phyloP scores from a whole-genome alignment of 2,113 vertebrate genomes.

The Equus przewalskii region DNA sequence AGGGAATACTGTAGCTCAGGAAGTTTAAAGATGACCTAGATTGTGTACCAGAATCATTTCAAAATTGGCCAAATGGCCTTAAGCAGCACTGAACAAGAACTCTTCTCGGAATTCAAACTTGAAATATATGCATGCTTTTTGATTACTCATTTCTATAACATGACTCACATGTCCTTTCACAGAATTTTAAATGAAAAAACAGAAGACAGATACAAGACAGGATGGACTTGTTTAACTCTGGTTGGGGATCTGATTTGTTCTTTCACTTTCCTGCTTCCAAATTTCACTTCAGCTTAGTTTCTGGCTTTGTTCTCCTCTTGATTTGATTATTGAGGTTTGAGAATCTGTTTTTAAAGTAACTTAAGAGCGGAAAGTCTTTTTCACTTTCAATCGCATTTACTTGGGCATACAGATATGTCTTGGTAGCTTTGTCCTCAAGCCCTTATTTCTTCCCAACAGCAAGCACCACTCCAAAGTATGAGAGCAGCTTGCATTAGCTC shows the following conservation, averaged over 20 bases:
- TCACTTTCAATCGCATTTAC: conserved; percentile 22
- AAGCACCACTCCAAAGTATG: conserved; percentile 55
- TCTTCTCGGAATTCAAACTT: conserved; percentile 53
- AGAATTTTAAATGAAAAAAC: not conserved
- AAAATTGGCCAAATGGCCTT: conserved; percentile 15
- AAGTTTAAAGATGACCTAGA: conserved; percentile 46
- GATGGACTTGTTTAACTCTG: not conserved
- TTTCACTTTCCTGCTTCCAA: conserved; percentile 29
- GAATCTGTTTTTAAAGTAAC: conserved; percentile 64
- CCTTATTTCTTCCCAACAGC: conserved; percentile 55
- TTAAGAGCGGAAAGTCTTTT: conserved; percentile 65
- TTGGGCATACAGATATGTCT: not conserved
- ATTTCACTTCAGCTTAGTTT: conserved; percentile 46
- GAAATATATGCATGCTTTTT: not conserved
- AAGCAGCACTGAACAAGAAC: not conserved
- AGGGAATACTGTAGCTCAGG: not conserved
- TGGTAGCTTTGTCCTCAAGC: conserved; percentile 68
- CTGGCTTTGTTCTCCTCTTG: conserved; percentile 23
- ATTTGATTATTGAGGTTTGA: conserved; percentile 69
- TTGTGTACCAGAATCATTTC: not conserved
- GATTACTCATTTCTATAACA: not conserved
- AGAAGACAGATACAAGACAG: not conserved
- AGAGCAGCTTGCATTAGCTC: conserved; percentile 77
- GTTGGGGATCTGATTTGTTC: conserved; percentile 21
- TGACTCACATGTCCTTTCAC: not conserved